Conservation (phyloP, 1,140 invertebrate species). For the Diorhabda elongata region DNA sequence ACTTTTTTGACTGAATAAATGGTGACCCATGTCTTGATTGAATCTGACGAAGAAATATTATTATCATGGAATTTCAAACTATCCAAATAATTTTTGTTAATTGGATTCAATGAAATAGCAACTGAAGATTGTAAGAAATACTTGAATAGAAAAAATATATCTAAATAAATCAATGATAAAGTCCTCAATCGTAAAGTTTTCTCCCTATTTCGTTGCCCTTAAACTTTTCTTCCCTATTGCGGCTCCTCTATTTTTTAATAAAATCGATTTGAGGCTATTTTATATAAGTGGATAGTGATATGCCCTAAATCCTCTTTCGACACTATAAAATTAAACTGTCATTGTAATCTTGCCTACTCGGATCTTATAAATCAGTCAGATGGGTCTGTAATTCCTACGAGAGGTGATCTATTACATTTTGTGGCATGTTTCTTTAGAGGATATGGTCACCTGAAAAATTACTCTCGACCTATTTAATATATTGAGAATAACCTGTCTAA, state of each 20-base stretch:
- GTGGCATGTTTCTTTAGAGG: slow-evolving; percentile 14
- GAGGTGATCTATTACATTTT: slow-evolving; percentile 10
- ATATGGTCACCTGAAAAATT: slow-evolving; percentile 11
- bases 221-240: neutral
- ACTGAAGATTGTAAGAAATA: too few relatives aligned
- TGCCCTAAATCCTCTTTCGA: slow-evolving; percentile 12
- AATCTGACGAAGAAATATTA: too few relatives aligned
- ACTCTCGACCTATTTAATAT: neutral
- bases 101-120: too few relatives aligned
- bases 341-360: slow-evolving; percentile 14
- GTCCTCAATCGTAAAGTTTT: too few relatives aligned
- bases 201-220: neutral
- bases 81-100: too few relatives aligned
- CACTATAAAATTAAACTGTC: slow-evolving; percentile 17
- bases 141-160: too few relatives aligned
- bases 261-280: neutral
- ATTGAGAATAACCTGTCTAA: too few relatives aligned
- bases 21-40: too few relatives aligned
- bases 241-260: neutral
- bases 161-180: too few relatives aligned
- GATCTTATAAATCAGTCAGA: slow-evolving; percentile 15
- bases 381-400: neutral
- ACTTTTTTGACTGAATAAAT: too few relatives aligned
- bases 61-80: too few relatives aligned
- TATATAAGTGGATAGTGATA: slow-evolving; percentile 1